These are phyloP conservation scores for Hippasteria phrygiana DNA, from an alignment of 53 echinoderm and acorn worm species.

Conservation along the genomic window DNA sequence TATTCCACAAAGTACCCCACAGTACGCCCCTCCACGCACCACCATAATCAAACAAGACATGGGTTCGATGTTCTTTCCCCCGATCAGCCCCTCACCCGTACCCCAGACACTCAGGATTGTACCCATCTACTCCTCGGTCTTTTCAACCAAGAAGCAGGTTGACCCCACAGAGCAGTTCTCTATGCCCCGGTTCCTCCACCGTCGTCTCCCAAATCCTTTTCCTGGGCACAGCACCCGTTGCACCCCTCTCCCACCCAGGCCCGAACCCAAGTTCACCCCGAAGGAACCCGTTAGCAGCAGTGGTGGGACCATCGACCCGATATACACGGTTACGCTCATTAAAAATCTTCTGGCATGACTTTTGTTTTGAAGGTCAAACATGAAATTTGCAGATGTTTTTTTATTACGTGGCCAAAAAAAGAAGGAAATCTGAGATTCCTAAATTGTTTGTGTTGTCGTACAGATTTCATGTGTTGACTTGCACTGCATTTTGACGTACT, in stretches of 20 bases:
- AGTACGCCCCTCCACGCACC: slow-evolving; percentile 4
- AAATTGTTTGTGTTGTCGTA: no score
- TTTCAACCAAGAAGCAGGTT: neutral
- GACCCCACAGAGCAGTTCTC: neutral
- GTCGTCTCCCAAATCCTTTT: slow-evolving; percentile 1
- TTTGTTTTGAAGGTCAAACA: slow-evolving; percentile 2
- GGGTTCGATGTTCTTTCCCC: slow-evolving; percentile 44
- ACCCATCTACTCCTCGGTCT: slow-evolving; percentile 33
- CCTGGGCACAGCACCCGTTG: neutral
- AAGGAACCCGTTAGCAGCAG: slow-evolving; percentile 17
- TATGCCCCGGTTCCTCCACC: neutral
- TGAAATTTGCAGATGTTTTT: slow-evolving; percentile 34
- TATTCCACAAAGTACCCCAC: neutral
- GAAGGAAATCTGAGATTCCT: no score
- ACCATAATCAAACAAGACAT: neutral
- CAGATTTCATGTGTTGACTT: no score
- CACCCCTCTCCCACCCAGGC: slow-evolving; percentile 5
- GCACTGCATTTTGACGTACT: no score
- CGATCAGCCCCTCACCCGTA: neutral
- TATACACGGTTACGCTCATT: slow-evolving; percentile 40
- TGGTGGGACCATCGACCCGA: slow-evolving; percentile 3
- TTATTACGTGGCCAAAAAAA: no score
- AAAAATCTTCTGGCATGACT: slow-evolving; percentile 12
- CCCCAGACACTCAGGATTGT: neutral
- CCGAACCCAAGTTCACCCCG: neutral